Conservation (phyloP, 1,140 invertebrate genomes). For the Lepidostoma basale region DNA sequence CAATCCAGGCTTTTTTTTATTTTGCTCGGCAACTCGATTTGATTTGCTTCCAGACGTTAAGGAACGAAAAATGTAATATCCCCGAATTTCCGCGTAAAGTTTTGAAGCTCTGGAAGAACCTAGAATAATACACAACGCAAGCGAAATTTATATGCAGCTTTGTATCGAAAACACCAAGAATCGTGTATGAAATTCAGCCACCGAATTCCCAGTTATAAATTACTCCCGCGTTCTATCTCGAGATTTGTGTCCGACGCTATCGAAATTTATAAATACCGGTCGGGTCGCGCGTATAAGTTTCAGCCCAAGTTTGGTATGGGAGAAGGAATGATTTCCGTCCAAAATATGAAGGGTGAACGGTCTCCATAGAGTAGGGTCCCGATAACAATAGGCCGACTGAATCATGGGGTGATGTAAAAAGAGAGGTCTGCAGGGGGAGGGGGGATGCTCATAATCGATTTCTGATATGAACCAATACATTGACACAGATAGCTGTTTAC, state of each 20-base stretch:
- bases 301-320: not conserved
- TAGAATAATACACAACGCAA: no score
- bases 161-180: constrained; percentile 31
- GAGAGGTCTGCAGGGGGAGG: constrained; percentile 36
- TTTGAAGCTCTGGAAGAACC: no score
- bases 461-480: constrained; percentile 41
- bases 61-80: no score
- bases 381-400: constrained; percentile 44
- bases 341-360: constrained; percentile 27
- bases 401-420: constrained; percentile 46
- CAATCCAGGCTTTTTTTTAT: no score
- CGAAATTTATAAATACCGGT: constrained; percentile 14
- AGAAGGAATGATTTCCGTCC: constrained; percentile 15
- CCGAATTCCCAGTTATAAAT: not conserved
- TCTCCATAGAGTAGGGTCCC: constrained; percentile 36
- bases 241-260: not conserved
- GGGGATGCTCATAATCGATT: constrained; percentile 46
- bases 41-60: no score
- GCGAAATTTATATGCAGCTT: constrained; percentile 16
- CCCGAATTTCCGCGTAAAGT: no score
- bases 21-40: no score
- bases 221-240: not conserved
- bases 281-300: constrained; percentile 17
- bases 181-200: constrained; percentile 27
- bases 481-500: constrained; percentile 3